These are phyloP conservation scores for Lepus americanus DNA, from an alignment of 2,113 vertebrate genomes.

Conservation along the genomic window DNA sequence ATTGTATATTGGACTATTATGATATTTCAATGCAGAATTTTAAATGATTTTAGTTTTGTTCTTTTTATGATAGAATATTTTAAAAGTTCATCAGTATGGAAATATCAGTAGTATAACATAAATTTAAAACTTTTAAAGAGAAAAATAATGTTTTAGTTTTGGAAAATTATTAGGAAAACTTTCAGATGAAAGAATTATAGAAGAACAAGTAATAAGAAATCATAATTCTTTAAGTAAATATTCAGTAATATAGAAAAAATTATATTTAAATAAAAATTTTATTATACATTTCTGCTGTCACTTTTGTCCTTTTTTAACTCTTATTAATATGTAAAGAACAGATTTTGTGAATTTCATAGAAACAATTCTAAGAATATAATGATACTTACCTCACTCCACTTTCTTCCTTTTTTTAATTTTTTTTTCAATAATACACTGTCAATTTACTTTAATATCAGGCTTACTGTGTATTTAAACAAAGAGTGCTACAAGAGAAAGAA, in stretches of 20 bases:
- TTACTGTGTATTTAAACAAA: too few species aligned
- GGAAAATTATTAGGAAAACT: background rate
- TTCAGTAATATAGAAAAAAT: background rate
- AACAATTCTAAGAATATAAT: too few species aligned
- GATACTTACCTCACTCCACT: too few species aligned
- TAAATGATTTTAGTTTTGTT: background rate
- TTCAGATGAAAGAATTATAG: background rate
- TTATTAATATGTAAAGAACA: too few species aligned
- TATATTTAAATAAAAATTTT: background rate
- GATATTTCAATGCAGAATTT: background rate
- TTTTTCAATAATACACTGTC: too few species aligned
- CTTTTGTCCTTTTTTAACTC: background rate
- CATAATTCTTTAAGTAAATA: background rate
- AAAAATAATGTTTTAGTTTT: background rate
- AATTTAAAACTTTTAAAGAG: background rate
- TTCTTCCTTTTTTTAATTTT: too few species aligned
- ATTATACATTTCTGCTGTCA: background rate
- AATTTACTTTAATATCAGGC: too few species aligned
- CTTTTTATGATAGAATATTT: background rate
- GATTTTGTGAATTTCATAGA: too few species aligned
- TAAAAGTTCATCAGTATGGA: background rate
- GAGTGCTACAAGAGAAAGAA: too few species aligned
- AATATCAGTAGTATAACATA: background rate
- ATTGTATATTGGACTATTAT: background rate
- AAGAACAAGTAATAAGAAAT: background rate